Percentiles rank a stretch among this genome's conserved stretches.
Conservation (phyloP, 1,140 invertebrate species). For the Asobara japonica region DNA sequence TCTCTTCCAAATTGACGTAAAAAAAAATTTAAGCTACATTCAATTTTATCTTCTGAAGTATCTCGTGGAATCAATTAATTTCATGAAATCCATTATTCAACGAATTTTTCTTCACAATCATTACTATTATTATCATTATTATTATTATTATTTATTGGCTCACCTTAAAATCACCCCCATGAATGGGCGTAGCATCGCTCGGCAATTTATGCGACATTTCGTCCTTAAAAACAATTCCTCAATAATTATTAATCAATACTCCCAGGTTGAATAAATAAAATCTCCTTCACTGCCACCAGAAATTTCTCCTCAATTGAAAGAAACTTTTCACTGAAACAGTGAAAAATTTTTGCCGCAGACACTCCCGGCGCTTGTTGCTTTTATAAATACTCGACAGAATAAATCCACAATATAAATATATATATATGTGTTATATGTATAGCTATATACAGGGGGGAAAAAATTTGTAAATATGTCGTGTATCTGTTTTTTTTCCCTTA, state of each 20-base stretch:
- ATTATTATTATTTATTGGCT: no score
- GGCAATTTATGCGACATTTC: constrained; percentile 56
- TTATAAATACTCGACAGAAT: constrained; percentile 14
- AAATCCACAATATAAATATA: constrained; percentile 5
- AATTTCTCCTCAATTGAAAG: background rate
- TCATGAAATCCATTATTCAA: no score
- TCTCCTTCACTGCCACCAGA: background rate
- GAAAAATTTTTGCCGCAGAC: constrained; percentile 16
- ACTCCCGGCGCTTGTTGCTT: constrained; percentile 1
- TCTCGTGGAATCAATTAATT: no score
- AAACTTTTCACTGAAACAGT: constrained; percentile 3
- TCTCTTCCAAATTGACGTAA: no score
- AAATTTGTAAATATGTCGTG: background rate
- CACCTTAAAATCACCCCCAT: constrained; percentile 59
- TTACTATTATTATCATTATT: no score
- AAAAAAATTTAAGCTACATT: no score
- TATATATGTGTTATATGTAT: background rate
- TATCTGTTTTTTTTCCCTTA: background rate
- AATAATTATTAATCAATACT: background rate
- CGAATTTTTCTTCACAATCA: no score
- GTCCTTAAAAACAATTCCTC: background rate
- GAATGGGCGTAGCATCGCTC: constrained; percentile 47
- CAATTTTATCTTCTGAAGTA: no score
- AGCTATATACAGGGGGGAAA: no score
- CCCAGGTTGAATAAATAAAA: background rate